A percentile compares a stretch with the other conserved stretches of the same genome.
Evolutionary conservation across 2,797 vertebrate genomes (phyloP).

Genomic region (Callimico goeldii): DNA sequence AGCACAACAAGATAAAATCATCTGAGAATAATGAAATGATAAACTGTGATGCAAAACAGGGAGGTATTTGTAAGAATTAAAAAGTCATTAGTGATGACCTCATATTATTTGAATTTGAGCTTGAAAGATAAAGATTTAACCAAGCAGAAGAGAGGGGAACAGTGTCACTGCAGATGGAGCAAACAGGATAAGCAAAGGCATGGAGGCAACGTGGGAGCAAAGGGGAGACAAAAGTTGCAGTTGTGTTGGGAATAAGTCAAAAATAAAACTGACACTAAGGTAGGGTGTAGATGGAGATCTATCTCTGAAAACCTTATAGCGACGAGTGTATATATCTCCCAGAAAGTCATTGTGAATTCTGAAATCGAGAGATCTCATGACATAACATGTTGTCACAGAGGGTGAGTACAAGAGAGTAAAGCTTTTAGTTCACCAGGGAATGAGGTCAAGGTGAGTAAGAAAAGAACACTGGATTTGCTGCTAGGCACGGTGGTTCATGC

Average conservation of each 20-base stretch:
- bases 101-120: background rate
- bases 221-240: background rate
- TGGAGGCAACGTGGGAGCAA: background rate
- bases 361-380: background rate
- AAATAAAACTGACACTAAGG: background rate
- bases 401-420: background rate
- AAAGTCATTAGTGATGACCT: background rate
- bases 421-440: background rate
- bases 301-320: background rate
- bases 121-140: conserved; percentile 42
- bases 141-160: background rate
- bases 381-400: background rate
- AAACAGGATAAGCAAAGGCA: background rate
- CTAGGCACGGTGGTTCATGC: background rate
- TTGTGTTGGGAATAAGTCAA: background rate
- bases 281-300: background rate
- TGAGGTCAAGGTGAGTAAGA: background rate
- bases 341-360: background rate
- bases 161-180: background rate
- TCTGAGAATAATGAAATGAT: background rate
- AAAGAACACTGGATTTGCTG: background rate
- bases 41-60: background rate
- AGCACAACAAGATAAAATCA: conserved; percentile 35
- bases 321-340: background rate
- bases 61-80: background rate